Evolutionary conservation across 2,888 invertebrate genomes (phyloP).

Genomic region (Dioctria linearis): DNA sequence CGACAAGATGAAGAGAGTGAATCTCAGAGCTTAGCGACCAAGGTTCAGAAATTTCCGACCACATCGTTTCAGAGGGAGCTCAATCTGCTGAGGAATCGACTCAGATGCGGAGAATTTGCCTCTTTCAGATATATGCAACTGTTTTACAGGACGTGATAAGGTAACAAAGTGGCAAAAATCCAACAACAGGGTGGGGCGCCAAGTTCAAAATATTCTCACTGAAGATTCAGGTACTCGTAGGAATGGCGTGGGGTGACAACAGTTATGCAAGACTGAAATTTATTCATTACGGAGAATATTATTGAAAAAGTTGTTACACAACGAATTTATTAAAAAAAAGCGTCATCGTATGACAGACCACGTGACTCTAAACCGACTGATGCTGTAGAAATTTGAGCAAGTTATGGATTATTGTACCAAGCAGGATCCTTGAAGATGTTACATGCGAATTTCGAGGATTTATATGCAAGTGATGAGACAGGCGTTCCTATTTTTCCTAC

Average conservation of each 20-base stretch:
- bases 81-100: slow-evolving; percentile 8
- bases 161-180: slow-evolving; percentile 24
- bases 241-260: slow-evolving; percentile 21
- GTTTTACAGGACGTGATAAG: slow-evolving; percentile 29
- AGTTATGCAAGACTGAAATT: slow-evolving; percentile 25
- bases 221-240: slow-evolving; percentile 26
- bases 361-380: slow-evolving; percentile 16
- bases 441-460: slow-evolving; percentile 30
- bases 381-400: slow-evolving; percentile 21
- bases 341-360: slow-evolving; percentile 20
- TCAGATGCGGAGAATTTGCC: slow-evolving; percentile 17
- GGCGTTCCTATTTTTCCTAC: slow-evolving; percentile 21
- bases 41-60: slow-evolving; percentile 31
- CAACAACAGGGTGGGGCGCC: slow-evolving; percentile 27
- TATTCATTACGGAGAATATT: slow-evolving; percentile 19
- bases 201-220: slow-evolving; percentile 29
- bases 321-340: slow-evolving; percentile 19
- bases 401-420: slow-evolving; percentile 9
- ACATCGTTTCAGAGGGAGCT: background rate
- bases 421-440: slow-evolving; percentile 14
- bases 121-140: slow-evolving; percentile 17
- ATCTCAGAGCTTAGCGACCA: slow-evolving; percentile 26
- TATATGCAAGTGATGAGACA: slow-evolving; percentile 32
- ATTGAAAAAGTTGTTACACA: slow-evolving; percentile 19
- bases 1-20: slow-evolving; percentile 34